phyloP scores from a whole-genome alignment of 2,888 invertebrate genomes.

The Platycnemis pennipes region DNA sequence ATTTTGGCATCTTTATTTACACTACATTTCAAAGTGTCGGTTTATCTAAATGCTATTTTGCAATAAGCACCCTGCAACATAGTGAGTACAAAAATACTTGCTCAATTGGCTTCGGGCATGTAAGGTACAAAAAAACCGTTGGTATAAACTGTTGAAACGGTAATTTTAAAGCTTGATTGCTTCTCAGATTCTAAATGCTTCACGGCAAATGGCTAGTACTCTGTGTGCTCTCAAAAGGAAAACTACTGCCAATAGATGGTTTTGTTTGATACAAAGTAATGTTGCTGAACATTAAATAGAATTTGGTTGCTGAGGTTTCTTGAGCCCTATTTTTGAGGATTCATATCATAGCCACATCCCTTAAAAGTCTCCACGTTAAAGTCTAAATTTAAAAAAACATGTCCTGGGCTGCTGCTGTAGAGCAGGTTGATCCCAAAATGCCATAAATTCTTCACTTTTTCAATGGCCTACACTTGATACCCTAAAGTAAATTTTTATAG shows the following conservation, averaged over 20 bases:
- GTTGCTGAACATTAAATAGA: neutral
- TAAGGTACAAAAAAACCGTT: conserved; percentile 59
- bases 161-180: neutral
- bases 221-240: neutral
- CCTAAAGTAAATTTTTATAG: too few species aligned
- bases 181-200: neutral
- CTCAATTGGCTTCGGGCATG: conserved; percentile 65
- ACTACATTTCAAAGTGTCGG: neutral
- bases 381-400: too few species aligned
- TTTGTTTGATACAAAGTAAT: neutral
- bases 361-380: too few species aligned
- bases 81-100: conserved; percentile 64
- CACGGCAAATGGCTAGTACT: neutral
- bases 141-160: neutral
- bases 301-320: too few species aligned
- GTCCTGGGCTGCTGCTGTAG: too few species aligned
- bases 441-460: too few species aligned
- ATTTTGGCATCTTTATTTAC: neutral
- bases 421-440: too few species aligned
- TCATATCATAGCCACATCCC: too few species aligned
- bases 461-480: too few species aligned
- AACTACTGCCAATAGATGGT: neutral
- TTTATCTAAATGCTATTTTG: neutral
- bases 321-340: too few species aligned
- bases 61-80: conserved; percentile 42